Evolutionary conservation across 2,797 vertebrate genomes (phyloP).

Genomic region (Phataginus tricuspis): DNA sequence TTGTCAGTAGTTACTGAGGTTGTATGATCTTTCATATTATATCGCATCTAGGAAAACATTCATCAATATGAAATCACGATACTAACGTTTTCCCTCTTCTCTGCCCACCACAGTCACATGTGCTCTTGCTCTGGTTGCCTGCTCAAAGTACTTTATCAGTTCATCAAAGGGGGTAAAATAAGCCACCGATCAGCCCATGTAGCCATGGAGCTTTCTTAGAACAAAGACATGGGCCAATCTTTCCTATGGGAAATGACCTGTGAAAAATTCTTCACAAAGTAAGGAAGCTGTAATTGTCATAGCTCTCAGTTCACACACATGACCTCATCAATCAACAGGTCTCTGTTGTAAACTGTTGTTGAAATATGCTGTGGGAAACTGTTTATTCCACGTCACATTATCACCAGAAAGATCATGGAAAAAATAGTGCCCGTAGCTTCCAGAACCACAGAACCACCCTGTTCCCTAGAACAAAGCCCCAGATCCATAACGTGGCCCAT

Average conservation of each 20-base stretch:
- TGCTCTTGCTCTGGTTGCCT: constrained; percentile 75
- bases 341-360: constrained; percentile 51
- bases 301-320: constrained; percentile 75
- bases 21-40: not conserved
- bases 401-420: not conserved
- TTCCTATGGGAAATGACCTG: constrained; percentile 72
- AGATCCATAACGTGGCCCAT: not conserved
- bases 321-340: constrained; percentile 72
- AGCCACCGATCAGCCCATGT: constrained; percentile 56
- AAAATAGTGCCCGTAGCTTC: not conserved
- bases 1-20: not conserved
- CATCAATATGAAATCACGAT: not conserved
- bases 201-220: constrained; percentile 66
- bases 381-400: not conserved
- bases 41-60: not conserved
- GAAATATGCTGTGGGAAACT: constrained; percentile 63
- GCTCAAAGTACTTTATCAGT: constrained; percentile 78
- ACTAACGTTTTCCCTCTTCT: constrained; percentile 35
- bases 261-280: constrained; percentile 81
- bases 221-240: constrained; percentile 78
- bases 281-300: constrained; percentile 76
- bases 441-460: not conserved
- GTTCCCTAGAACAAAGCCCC: not conserved
- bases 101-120: constrained; percentile 28
- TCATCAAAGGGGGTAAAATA: constrained; percentile 74